Base-by-base conservation (phyloP, 2,888 invertebrate species). In the Notodonta ziczac region DNA sequence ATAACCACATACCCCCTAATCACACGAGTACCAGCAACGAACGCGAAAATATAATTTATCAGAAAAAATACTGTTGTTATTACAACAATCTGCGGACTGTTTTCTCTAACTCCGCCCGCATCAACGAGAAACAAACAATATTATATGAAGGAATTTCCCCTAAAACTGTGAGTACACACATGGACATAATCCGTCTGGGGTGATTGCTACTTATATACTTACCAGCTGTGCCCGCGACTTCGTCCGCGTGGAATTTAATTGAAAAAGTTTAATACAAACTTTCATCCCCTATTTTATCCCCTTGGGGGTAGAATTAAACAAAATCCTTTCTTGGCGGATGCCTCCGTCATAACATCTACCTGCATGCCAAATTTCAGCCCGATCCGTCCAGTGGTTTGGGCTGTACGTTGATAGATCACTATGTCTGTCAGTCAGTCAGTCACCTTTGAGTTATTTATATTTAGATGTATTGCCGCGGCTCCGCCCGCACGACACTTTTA, bases 101-200 rank as follows among this genome's bases (percentile, higher is more conserved):
- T 40, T 55, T 55, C 40, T 55, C 40, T 40, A 39, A 40, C 40
- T 55, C 10, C 40, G 40, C 55, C 10, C 40, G 40, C 55, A 40
- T 55, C 40, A 16, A 39, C 40, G 40, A 55, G 14, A 55, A 40
- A 55, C 55, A 55, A 55, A 55, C 55, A 55, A 55, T 55, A 55
- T 55, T 35, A 55, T 40, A 40, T 39, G 40, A 55, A 55, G 32
- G 40, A 55, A 55, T 55, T 55, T 40, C 55, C 55, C 55, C 55
- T 55, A 54, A 54, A 54, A n/a, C 39, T 39, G 40, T 55, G 12
- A 39, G 39, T 52, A 52, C 24, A n/a, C 8, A 7, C 32, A 16
- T 32, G 32, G 32, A 52, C 32, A 32, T 32, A 40, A 14, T 40
- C 16, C 55, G 55, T 40, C 55, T 55, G 55, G 55, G 55, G 7